Evolutionary conservation across 2,797 vertebrate genomes (phyloP), one percentile per base, ranked within the genome.

Genomic region (Hydrocynus forskahlii): DNA sequence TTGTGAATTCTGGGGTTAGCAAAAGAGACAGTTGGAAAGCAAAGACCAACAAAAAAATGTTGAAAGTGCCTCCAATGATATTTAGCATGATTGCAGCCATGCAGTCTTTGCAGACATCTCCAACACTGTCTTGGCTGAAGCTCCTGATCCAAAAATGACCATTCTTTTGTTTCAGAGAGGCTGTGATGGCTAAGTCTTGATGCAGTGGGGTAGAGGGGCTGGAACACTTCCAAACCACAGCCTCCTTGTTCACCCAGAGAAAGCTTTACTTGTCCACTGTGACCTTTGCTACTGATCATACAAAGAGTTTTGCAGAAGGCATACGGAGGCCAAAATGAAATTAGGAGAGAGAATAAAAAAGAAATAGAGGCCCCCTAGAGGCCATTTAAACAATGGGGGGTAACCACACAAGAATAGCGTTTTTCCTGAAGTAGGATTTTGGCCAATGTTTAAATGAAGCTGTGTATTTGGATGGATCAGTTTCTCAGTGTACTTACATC

Each of bases 251-350:
- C 66, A 68, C 19, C 19, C 40, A 21, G 43, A 43, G n/a, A 43
- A 68, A 73, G 52, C 48, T 52, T 48, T 54, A 38, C 19, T n/a
- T 55, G 70, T 40, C 54, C 29, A 73, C 23, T 3, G 7, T 72
- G 70, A 72, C 25, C 23, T 54, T 55, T 68, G 66, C 17, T 43
- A 67, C 64, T 67, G 38, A 67, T 67, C 7, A 48, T 29, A 38
- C 25, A 35, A 72, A 72, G 25, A 35, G 48, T 29, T 35, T 29
- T 71, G 25, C 29, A 35, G 25, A 70, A 12, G 16, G 50, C 25
- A 54, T 72, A 50, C 19, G 52, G 52, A 73, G 70, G 29, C 29
- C 70, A 66, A 25, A 66, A 66, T 63, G 21, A 54, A 66, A 54
- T 50, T 66, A 25, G 63, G 12, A 50, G 23, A 63, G 23, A 71